phyloP scores from a whole-genome alignment of 2,888 invertebrate species.

The Dynastes maya region DNA sequence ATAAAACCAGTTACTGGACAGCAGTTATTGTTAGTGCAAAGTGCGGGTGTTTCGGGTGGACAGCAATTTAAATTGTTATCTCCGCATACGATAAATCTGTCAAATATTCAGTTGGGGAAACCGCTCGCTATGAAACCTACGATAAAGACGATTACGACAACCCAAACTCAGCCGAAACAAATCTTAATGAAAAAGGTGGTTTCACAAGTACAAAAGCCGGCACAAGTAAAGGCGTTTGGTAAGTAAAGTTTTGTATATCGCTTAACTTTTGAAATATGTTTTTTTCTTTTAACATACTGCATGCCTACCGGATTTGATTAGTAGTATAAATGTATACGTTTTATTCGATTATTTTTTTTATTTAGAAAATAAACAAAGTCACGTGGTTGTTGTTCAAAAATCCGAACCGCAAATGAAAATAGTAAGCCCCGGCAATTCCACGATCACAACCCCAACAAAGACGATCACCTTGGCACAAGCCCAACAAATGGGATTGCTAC shows the following conservation, averaged over 20 bases:
- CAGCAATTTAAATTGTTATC: constrained; percentile 69
- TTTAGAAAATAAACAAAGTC: constrained; percentile 49
- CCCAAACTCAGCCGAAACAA: constrained; percentile 63
- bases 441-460: constrained; percentile 71
- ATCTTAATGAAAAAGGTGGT: constrained; percentile 67
- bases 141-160: constrained; percentile 59
- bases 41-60: constrained; percentile 59
- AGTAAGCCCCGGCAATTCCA: constrained; percentile 58
- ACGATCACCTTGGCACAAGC: constrained; percentile 79
- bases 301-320: no score
- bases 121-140: constrained; percentile 66
- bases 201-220: constrained; percentile 53
- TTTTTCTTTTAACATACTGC: no score
- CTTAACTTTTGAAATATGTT: background rate
- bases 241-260: constrained; percentile 4
- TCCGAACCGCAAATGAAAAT: constrained; percentile 55
- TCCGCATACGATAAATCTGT: constrained; percentile 65
- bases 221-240: constrained; percentile 55
- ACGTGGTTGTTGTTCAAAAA: constrained; percentile 65
- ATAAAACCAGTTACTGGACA: constrained; percentile 69
- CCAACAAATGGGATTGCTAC: constrained; percentile 75
- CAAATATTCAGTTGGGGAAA: constrained; percentile 65
- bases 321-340: no score
- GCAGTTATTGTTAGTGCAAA: constrained; percentile 71
- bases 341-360: background rate